These are phyloP conservation scores for Megastigmus dorsalis DNA, from an alignment of 2,888 invertebrate species.

Conservation along the genomic window DNA sequence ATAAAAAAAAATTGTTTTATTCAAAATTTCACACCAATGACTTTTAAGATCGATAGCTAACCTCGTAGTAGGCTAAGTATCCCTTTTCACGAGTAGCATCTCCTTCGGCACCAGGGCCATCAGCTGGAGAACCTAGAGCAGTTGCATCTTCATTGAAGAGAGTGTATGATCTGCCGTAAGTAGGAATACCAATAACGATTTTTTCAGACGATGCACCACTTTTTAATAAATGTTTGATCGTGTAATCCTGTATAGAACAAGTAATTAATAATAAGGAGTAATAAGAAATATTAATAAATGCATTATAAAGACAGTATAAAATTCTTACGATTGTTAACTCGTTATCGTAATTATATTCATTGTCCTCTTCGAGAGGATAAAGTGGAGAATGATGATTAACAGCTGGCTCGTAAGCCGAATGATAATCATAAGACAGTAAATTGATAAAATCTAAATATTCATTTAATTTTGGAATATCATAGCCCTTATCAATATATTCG, in stretches of 20 bases:
- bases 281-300: neutral
- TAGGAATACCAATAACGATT: slow-evolving; percentile 90
- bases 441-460: slow-evolving; percentile 96
- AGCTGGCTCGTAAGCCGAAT: slow-evolving; percentile 92
- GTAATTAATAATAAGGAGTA: neutral
- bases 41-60: slow-evolving; percentile 66
- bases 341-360: slow-evolving; percentile 90
- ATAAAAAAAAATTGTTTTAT: slow-evolving; percentile 38
- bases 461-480: slow-evolving; percentile 90
- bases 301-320: slow-evolving; percentile 16
- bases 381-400: slow-evolving; percentile 94
- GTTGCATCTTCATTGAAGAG: slow-evolving; percentile 89
- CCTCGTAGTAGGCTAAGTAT: slow-evolving; percentile 94
- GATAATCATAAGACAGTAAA: slow-evolving; percentile 92
- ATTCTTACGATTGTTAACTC: slow-evolving; percentile 91
- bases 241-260: slow-evolving; percentile 81
- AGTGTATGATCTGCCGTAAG: slow-evolving; percentile 93
- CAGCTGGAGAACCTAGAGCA: slow-evolving; percentile 90
- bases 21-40: neutral
- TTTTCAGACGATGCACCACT: slow-evolving; percentile 87
- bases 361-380: slow-evolving; percentile 86
- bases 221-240: slow-evolving; percentile 87
- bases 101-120: slow-evolving; percentile 93
- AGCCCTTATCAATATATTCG: slow-evolving; percentile 94
- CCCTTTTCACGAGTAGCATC: slow-evolving; percentile 94